phyloP scores from a whole-genome alignment of 2,888 invertebrate genomes.

The Nowickia ferox region DNA sequence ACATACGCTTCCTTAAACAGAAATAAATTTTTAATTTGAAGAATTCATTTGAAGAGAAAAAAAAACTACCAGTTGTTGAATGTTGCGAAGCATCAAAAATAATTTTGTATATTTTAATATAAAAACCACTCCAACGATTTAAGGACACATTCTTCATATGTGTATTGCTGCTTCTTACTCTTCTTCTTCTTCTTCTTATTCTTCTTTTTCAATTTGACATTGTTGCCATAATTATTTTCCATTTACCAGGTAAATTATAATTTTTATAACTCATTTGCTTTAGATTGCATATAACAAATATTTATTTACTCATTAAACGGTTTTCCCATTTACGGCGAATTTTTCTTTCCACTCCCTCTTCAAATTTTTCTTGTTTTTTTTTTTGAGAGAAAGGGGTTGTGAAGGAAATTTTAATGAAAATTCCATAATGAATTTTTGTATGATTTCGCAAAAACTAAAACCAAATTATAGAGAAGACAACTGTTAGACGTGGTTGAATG shows the following conservation, averaged over 20 bases:
- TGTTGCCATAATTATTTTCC: slow-evolving; percentile 67
- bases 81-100: slow-evolving; percentile 26
- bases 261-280: slow-evolving; percentile 35
- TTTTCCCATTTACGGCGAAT: slow-evolving; percentile 13
- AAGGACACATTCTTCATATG: slow-evolving; percentile 15
- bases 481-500: slow-evolving; percentile 75
- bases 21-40: slow-evolving; percentile 22
- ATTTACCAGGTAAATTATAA: slow-evolving; percentile 63
- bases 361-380: too few relatives aligned
- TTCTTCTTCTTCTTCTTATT: neutral
- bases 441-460: slow-evolving; percentile 60
- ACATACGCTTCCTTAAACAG: slow-evolving; percentile 3
- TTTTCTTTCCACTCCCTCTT: slow-evolving; percentile 12
- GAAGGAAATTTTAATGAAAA: slow-evolving; percentile 67
- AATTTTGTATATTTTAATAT: slow-evolving; percentile 12
- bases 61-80: slow-evolving; percentile 68
- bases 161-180: neutral
- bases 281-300: slow-evolving; percentile 37
- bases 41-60: slow-evolving; percentile 18
- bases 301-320: slow-evolving; percentile 28
- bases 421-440: slow-evolving; percentile 65
- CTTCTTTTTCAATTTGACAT: slow-evolving; percentile 18
- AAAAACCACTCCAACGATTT: slow-evolving; percentile 33
- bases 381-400: slow-evolving; percentile 27
- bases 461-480: slow-evolving; percentile 50